Base-by-base conservation (phyloP, 2,888 invertebrate genomes). In the Mesorhabditis sp. region DNA sequence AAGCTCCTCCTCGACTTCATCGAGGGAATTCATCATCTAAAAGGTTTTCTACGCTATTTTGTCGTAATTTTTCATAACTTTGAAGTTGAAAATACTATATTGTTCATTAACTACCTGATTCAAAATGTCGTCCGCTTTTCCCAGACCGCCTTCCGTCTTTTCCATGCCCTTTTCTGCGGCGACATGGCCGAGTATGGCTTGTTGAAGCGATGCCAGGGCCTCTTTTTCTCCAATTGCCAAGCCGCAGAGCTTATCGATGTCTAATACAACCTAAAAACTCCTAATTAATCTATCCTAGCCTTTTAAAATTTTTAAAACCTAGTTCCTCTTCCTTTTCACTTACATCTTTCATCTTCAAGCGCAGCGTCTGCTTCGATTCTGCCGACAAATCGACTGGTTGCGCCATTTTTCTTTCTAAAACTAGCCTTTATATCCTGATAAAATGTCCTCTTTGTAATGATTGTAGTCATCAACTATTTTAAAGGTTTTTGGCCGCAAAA, bases 371-470 rank as follows among this genome's bases (percentile, higher is more conserved):
- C n/a, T 50, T 50, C 58, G 58, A 50, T n/a, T 50, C 58, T 10
- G 58, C 58, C 42, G n/a, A 43, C 43, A 65, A 10, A 41, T 42
- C 62, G 62, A 68, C 45, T 68, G 68, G n/a, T 63, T 13, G 10
- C 13, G 10, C 63, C 13, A 28, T 63, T 28, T 15, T 13, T 15
- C 7, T 63, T 15, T 63, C 7, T 63, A 15, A 63, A 63, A 15
- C 7, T n/a, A 28, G 15, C 15, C 7, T 28, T 63, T 28, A 7
- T 10, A 50, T 2, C 28, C 28, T 28, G 28, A 28, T 28, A 28
- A 28, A 28, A 28, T 28, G 28, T 28, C 28, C 28, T 28, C 28
- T 28, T 28, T 28, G 28, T 28, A 28, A 28, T 28, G 1, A 28
- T 28, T 28, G 28, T 28, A 28, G 28, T 28, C 28, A 28, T 28